Evolutionary conservation across 2,888 invertebrate genomes (phyloP).

Genomic region (Chloroclystis v-ata): DNA sequence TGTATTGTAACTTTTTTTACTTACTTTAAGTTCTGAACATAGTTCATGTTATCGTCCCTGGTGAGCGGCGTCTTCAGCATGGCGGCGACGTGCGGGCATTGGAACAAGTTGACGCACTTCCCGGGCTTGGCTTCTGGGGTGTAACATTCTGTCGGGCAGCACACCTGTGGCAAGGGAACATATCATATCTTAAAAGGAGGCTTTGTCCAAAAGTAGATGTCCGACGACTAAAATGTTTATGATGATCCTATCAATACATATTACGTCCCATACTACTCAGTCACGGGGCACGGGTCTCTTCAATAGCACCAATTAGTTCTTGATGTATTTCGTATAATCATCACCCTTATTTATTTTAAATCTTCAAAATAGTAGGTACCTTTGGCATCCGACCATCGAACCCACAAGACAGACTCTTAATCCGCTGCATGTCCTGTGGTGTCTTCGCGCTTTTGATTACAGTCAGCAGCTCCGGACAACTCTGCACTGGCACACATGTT

Average conservation of each 20-base stretch:
- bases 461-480: neutral
- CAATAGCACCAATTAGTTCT: no score
- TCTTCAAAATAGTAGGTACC: neutral
- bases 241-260: no score
- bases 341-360: no score
- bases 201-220: no score
- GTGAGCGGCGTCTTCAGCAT: neutral
- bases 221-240: no score
- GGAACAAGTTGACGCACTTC: neutral
- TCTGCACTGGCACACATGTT: neutral
- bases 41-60: conserved; percentile 9
- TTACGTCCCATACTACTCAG: no score
- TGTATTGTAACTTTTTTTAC: no score
- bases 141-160: neutral
- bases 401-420: neutral
- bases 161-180: no score
- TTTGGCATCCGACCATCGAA: neutral
- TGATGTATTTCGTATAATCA: no score
- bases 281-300: no score
- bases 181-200: no score
- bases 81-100: neutral
- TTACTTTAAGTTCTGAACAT: neutral
- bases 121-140: neutral
- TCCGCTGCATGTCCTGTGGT: neutral
- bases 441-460: neutral